These are phyloP conservation scores for Stegostoma tigrinum DNA, from an alignment of 2,113 vertebrate genomes.

Conservation along the genomic window DNA sequence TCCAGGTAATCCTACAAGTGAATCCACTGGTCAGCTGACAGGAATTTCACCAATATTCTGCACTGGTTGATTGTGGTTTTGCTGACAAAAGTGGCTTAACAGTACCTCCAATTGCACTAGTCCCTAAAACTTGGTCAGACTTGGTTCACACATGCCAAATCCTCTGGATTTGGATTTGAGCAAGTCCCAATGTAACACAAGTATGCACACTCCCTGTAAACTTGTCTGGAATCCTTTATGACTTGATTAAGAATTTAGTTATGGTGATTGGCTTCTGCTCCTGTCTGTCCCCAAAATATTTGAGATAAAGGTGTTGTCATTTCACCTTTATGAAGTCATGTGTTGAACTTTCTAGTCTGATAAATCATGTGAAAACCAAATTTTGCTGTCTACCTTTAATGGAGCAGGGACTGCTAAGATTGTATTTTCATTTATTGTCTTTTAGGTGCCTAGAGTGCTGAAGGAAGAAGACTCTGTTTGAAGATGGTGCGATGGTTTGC, in stretches of 20 bases:
- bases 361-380: neutral
- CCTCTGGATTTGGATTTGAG: neutral
- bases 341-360: neutral
- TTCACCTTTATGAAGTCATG: neutral
- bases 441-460: constrained; percentile 15
- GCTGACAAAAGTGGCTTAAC: neutral
- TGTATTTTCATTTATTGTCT: neutral
- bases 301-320: neutral
- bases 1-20: neutral
- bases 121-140: neutral
- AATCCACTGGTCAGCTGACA: neutral
- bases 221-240: neutral
- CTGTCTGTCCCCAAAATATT: neutral
- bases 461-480: constrained; percentile 49
- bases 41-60: neutral
- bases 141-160: neutral
- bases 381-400: neutral
- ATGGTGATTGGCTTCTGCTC: neutral
- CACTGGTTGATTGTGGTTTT: neutral
- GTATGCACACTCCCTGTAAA: neutral
- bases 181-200: neutral
- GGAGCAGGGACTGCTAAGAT: neutral
- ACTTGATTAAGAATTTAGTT: neutral
- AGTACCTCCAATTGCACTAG: neutral
- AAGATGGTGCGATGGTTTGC: constrained; percentile 66